These are phyloP conservation scores for Phyllostomus hastatus DNA, from an alignment of 2,113 vertebrate species.

Conservation along the genomic window DNA sequence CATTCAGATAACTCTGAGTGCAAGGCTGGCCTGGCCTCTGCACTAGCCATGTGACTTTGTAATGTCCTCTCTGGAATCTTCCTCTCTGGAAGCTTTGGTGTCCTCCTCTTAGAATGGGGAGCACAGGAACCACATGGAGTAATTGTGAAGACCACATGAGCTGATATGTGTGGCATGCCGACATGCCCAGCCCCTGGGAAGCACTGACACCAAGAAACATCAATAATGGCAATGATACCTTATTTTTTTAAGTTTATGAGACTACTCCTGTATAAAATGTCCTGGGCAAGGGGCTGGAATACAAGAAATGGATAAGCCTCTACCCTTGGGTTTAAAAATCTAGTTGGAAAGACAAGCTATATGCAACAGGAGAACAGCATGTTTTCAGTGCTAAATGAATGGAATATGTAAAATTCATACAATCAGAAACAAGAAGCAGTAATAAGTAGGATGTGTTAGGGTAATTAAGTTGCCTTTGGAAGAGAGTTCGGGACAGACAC, in stretches of 20 bases:
- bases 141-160: not conserved
- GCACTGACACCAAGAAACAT: not conserved
- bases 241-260: not conserved
- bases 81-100: not conserved
- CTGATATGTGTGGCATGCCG: not conserved
- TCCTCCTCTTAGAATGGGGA: not conserved
- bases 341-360: not conserved
- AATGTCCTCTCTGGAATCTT: not conserved
- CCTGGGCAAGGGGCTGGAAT: not conserved
- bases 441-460: not conserved
- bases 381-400: not conserved
- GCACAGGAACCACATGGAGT: not conserved
- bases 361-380: not conserved
- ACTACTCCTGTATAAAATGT: not conserved
- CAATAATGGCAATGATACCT: not conserved
- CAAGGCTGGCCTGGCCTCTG: not conserved
- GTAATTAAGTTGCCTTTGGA: not conserved
- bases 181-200: not conserved
- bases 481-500: not conserved
- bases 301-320: not conserved
- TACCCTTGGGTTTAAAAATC: not conserved
- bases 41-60: not conserved
- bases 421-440: not conserved
- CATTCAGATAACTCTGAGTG: not conserved
- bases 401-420: not conserved